phyloP scores from a whole-genome alignment of 2,888 invertebrate genomes.

The Iphiclides podalirius region DNA sequence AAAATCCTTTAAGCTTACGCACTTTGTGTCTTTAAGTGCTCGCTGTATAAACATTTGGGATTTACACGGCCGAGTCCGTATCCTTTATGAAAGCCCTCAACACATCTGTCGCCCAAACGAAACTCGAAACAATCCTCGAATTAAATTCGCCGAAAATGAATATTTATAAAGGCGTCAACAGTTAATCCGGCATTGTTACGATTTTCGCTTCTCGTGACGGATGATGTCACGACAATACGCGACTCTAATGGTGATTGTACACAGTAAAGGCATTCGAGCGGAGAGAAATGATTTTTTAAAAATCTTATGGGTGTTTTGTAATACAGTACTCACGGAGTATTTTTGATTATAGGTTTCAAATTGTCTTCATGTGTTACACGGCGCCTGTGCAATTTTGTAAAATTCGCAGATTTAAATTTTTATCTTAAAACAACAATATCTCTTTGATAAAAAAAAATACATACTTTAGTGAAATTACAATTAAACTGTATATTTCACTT shows the following conservation, averaged over 20 bases:
- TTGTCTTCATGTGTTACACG: no score
- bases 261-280: no score
- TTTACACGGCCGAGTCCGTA: conserved; percentile 18
- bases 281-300: no score
- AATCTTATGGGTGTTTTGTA: no score
- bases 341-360: no score
- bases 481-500: no score
- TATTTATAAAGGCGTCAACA: conserved; percentile 79
- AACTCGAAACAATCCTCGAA: conserved; percentile 58
- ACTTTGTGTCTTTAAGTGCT: conserved; percentile 1
- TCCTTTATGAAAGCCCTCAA: conserved; percentile 30
- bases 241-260: conserved; percentile 53
- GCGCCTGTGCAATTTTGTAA: no score
- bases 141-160: conserved; percentile 68
- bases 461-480: no score
- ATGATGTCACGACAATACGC: conserved; percentile 72
- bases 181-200: conserved; percentile 75
- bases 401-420: no score
- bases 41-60: conserved; percentile 1
- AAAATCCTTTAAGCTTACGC: neutral
- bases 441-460: no score
- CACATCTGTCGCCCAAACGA: conserved; percentile 72
- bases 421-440: no score
- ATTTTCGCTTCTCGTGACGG: conserved; percentile 68
- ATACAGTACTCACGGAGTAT: no score